A percentile compares a stretch with the other conserved stretches of the same genome.
Conservation (phyloP, 2,797 vertebrate genomes). For the Tinamus major region DNA sequence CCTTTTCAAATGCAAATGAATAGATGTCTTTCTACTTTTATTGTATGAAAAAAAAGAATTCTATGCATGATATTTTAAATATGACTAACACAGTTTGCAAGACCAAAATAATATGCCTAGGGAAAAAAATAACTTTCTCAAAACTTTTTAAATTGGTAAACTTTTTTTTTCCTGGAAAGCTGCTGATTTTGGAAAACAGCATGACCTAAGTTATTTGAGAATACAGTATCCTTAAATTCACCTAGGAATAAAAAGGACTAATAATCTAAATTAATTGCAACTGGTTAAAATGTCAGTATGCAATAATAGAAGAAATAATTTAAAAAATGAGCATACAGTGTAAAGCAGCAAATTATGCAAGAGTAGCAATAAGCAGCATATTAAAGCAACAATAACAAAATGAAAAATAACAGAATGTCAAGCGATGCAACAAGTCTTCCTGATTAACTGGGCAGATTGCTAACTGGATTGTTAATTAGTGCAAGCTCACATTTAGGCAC, state of each 20-base stretch:
- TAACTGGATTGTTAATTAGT: conserved; percentile 35
- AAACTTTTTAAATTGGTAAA: neutral
- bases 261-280: neutral
- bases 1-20: neutral
- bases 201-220: neutral
- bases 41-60: neutral
- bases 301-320: neutral
- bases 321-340: neutral
- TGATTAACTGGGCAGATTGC: conserved; percentile 1
- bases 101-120: neutral
- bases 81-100: neutral
- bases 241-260: neutral
- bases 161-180: neutral
- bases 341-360: neutral
- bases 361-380: neutral
- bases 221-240: neutral
- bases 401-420: neutral
- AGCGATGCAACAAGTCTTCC: neutral
- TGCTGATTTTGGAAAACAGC: neutral
- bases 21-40: neutral
- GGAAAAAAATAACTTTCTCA: neutral
- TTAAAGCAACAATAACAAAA: neutral
- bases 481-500: neutral
- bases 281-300: neutral
- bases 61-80: neutral